phyloP scores from a whole-genome alignment of 2,888 invertebrate species.

The Ormyrus nitidulus region DNA sequence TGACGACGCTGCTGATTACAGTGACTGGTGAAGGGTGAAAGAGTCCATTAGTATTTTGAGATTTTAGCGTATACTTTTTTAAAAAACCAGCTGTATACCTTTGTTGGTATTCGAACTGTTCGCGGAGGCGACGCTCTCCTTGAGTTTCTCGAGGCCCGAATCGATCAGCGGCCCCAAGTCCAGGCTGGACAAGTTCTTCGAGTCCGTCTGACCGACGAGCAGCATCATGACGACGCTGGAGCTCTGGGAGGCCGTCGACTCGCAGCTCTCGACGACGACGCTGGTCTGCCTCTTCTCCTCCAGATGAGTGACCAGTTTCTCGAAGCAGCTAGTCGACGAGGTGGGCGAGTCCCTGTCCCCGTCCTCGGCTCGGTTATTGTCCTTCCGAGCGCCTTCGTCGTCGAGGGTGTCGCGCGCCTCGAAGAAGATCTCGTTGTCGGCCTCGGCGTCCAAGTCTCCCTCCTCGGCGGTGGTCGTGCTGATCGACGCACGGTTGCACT shows the following conservation, averaged over 20 bases:
- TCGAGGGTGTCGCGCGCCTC: constrained; percentile 42
- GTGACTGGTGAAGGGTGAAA: no score
- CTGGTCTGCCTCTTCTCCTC: constrained; percentile 10
- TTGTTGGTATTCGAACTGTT: constrained; percentile 18
- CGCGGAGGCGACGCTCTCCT: constrained; percentile 49
- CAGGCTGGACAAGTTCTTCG: constrained; percentile 51
- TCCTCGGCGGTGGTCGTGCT: no score
- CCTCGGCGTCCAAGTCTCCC: background rate
- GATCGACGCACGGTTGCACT: background rate
- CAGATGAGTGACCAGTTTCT: no score
- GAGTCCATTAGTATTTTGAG: background rate
- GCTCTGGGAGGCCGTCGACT: constrained; percentile 58
- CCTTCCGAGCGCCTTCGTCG: background rate
- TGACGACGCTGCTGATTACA: constrained; percentile 42
- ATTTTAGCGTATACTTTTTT: constrained; percentile 9
- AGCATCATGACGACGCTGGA: constrained; percentile 68
- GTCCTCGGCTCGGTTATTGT: background rate
- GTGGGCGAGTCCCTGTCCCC: background rate
- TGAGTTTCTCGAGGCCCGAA: constrained; percentile 67
- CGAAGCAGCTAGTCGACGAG: background rate
- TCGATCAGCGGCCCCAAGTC: constrained; percentile 66
- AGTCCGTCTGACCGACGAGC: constrained; percentile 64
- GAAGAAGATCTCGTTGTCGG: constrained; percentile 47
- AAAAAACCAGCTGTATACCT: constrained; percentile 9
- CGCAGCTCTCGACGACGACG: constrained; percentile 57